Base-by-base conservation (phyloP, 2,888 invertebrate species). In the Cephus runcator region DNA sequence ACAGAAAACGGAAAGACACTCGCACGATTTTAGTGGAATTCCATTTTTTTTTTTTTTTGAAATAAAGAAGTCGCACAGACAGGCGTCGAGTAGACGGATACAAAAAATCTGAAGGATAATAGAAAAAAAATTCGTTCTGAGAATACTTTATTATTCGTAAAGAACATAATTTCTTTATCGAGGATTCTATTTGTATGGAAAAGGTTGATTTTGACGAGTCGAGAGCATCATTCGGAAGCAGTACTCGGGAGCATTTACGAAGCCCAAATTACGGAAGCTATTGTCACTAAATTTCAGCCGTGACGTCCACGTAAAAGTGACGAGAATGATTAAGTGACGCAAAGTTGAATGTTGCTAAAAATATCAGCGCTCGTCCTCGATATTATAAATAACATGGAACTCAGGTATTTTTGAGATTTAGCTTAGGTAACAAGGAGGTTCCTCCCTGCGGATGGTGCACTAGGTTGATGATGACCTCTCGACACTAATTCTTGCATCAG, bases 351-450 rank as follows among this genome's bases (percentile, higher is more conserved):
- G 73, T 30, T 79, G 81, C 85, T 82, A 83, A 83, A 84, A 85
- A 84, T 85, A 85, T 77, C 73, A 69, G 36, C 40, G 40, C 81
- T 83, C 81, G 89, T 84, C 86, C 89, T 82, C 86, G 82, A 86
- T 89, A 79, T 85, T 88, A 89, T 88, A 89, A 89, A 88, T 89
- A 88, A 86, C 83, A 79, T 31, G 81, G 83, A 85, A 87, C 82
- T 83, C 81, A 83, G 81, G 82, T 88, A 88, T 87, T 87, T 87
- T 86, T 78, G 84, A 82, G 81, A 80, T 79, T 83, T 81, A 73
- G 78, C 84, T 87, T 87, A 81, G 85, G 82, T 83, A 87, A 86
- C 84, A 81, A 73, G 81, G 81, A 81, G 85, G 82, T 80, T 76
- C 12, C 71, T 31, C 31, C 15, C 12, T 34, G 12, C 12, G n/a